Conservation (phyloP, 2,888 invertebrate genomes). For the Matsumyia berberina region DNA sequence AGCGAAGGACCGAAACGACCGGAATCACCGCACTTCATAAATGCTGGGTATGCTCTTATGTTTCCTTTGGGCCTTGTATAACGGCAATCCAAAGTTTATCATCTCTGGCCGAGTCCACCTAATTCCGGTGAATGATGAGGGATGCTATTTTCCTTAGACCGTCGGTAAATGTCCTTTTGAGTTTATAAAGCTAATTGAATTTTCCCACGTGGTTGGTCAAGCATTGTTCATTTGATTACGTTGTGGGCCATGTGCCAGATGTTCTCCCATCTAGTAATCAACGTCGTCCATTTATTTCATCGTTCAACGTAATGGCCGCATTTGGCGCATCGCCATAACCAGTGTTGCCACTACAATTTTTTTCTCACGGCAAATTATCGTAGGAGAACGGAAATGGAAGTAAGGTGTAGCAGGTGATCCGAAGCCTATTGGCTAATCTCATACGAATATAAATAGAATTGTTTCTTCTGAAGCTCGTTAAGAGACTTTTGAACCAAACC, state of each 20-base stretch:
- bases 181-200: constrained; percentile 35
- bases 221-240: constrained; percentile 30
- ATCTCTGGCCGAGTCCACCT: neutral
- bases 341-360: too few species aligned
- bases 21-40: constrained; percentile 28
- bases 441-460: too few species aligned
- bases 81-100: constrained; percentile 30
- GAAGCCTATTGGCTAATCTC: too few species aligned
- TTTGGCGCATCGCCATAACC: too few species aligned
- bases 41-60: neutral
- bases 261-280: constrained; percentile 29
- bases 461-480: too few species aligned
- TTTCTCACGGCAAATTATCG: too few species aligned
- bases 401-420: too few species aligned
- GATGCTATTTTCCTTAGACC: constrained; percentile 5
- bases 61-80: neutral
- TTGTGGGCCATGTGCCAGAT: constrained; percentile 40
- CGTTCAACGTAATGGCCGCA: neutral
- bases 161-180: constrained; percentile 23
- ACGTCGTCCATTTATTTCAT: constrained; percentile 17
- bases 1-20: neutral
- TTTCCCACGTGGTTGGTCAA: constrained; percentile 32
- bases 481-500: too few species aligned
- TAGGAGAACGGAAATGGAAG: too few species aligned
- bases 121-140: constrained; percentile 4